Evolutionary conservation across 2,113 vertebrate species (phyloP), one percentile per base, ranked within the genome.

Genomic region (Nerophis lumbriciformis): DNA sequence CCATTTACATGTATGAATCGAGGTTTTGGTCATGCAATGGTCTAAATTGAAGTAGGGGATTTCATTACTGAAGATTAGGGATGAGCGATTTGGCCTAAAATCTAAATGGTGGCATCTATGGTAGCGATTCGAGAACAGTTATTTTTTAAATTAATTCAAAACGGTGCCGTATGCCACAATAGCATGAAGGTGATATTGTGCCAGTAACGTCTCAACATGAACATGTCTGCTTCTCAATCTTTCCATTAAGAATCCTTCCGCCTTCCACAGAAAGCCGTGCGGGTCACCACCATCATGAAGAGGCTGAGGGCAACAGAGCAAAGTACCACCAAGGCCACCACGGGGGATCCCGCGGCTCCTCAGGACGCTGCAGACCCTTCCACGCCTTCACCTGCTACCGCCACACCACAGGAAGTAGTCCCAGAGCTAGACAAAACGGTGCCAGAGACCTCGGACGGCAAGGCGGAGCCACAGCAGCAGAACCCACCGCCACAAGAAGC

Each of bases 211-310:
- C 28, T 28, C 28, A 2, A 28, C 28, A 28, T 28, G 28, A 28
- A 28, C 28, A 28, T 28, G 4, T 3, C 28, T 28, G 28, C 28
- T 28, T 39, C 38, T 39, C 1, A 8, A 39, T 45, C 15, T 55
- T 55, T 39, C 14, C 52, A 53, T 1, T 42, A 4, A 11, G 10
- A 37, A 48, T 63, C 45, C 4, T n/a, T 55, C 11, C 49, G 48
- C 8, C 59, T 63, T 45, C 80, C 50, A n/a, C 87, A 98, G 96
- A 98, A 98, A 92, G 95, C 96, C 0, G 94, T 98, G 61, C 91
- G 96, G 61, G 95, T 98, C 77, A 98, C 96, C 61, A 98, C 96
- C 49, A 94, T 98, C 78, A 98, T 98, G 96, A 98, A 98, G 79
- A 90, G 95, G 52, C 90, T 98, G 71, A 87, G 95, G 66, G 92